These are phyloP conservation scores for Samia ricini DNA, from an alignment of 1,140 invertebrate genomes.

Conservation along the genomic window DNA sequence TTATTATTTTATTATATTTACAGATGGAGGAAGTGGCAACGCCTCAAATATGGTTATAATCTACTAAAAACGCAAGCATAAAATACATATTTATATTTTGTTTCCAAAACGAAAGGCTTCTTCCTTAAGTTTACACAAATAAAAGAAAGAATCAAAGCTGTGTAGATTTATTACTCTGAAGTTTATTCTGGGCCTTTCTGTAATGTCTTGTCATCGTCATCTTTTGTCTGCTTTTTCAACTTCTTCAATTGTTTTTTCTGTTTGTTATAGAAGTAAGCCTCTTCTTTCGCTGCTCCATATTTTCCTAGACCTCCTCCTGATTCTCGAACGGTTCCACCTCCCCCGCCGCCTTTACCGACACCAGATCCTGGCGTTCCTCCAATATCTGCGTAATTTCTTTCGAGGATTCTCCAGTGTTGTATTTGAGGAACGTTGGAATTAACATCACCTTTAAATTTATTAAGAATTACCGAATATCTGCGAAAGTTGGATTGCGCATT, in stretches of 20 bases:
- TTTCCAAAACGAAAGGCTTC: too few species aligned
- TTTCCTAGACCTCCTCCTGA: conserved; percentile 51
- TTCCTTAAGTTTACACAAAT: too few species aligned
- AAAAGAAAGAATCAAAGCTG: too few species aligned
- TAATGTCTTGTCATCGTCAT: neutral
- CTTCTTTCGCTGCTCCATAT: conserved; percentile 52
- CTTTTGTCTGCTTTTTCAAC: conserved; percentile 38
- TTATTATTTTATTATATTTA: too few species aligned
- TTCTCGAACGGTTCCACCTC: conserved; percentile 45
- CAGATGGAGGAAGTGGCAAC: too few species aligned
- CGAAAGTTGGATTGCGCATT: neutral
- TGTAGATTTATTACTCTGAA: neutral
- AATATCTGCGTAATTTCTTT: conserved; percentile 7
- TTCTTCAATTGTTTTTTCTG: conserved; percentile 49
- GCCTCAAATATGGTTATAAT: too few species aligned
- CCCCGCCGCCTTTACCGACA: conserved; percentile 46
- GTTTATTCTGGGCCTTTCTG: neutral
- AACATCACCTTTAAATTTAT: neutral
- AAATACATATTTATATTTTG: too few species aligned
- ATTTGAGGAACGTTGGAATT: neutral
- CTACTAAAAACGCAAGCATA: too few species aligned
- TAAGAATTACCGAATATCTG: neutral
- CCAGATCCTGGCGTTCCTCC: conserved; percentile 41
- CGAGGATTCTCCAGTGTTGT: neutral
- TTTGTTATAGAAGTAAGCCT: conserved; percentile 54